phyloP scores from a whole-genome alignment of 2,113 vertebrate species.

The Tyto alba region DNA sequence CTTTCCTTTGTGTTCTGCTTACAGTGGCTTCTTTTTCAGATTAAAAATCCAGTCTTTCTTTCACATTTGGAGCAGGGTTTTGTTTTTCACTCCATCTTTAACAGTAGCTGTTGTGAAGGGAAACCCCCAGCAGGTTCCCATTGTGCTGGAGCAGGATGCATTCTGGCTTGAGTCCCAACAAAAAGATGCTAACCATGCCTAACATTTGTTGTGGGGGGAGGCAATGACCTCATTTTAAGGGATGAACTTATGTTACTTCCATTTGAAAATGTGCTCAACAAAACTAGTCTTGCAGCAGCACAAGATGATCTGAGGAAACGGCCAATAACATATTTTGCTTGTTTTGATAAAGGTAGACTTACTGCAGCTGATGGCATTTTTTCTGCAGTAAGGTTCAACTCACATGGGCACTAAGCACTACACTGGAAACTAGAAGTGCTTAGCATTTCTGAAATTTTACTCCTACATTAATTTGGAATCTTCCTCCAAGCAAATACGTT shows the following conservation, averaged over 20 bases:
- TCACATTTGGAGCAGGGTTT: conserved; percentile 31
- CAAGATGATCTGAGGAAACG: not conserved
- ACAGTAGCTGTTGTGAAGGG: conserved; percentile 60
- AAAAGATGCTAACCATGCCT: conserved; percentile 55
- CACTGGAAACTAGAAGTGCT: not conserved
- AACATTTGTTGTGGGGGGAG: conserved; percentile 40
- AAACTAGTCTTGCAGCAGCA: not conserved
- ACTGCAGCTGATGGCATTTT: not conserved
- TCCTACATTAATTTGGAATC: not conserved
- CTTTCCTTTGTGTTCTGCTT: conserved; percentile 50
- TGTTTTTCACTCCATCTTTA: conserved; percentile 50
- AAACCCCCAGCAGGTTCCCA: conserved; percentile 64
- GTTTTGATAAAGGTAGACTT: not conserved
- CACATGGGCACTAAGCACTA: not conserved
- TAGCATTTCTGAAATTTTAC: not conserved
- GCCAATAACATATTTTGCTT: not conserved
- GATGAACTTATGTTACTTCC: conserved; percentile 33
- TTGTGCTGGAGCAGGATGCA: conserved; percentile 40
- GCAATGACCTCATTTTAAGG: conserved; percentile 28
- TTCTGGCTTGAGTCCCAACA: conserved; percentile 62
- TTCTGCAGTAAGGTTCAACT: not conserved
- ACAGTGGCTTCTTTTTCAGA: conserved; percentile 52
- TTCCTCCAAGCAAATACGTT: not conserved
- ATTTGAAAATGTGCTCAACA: conserved; percentile 2
- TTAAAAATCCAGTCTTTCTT: conserved; percentile 58